phyloP scores from a whole-genome alignment of 1,140 invertebrate genomes.

The Solenopsis fugax region DNA sequence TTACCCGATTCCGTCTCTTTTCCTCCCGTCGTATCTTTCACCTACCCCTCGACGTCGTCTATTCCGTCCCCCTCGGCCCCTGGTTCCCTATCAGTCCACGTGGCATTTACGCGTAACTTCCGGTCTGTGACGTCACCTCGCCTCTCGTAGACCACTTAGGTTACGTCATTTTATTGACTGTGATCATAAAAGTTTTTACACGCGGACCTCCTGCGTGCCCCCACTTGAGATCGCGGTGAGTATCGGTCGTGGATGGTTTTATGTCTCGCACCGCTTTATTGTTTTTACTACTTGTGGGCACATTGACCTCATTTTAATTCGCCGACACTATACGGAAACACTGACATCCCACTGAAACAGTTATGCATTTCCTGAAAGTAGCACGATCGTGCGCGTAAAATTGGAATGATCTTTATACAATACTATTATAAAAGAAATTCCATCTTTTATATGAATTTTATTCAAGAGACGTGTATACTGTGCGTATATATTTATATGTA shows the following conservation, averaged over 20 bases:
- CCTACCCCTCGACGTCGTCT: constrained; percentile 42
- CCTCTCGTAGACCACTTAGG: constrained; percentile 79
- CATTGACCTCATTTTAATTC: constrained; percentile 63
- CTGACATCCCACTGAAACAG: background rate
- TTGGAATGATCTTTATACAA: background rate
- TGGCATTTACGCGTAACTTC: constrained; percentile 83
- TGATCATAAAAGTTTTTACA: constrained; percentile 86
- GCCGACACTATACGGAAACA: constrained; percentile 15
- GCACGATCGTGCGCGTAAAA: background rate
- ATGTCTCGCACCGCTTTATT: constrained; percentile 69
- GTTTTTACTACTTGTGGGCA: constrained; percentile 58
- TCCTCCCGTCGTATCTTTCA: constrained; percentile 55
- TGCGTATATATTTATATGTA: background rate
- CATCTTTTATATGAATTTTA: background rate
- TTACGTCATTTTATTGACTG: constrained; percentile 87
- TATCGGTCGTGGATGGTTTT: constrained; percentile 71
- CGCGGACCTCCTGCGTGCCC: constrained; percentile 78
- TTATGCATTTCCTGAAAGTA: background rate
- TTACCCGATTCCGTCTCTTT: constrained; percentile 50
- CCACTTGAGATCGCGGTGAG: constrained; percentile 66
- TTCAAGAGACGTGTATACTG: background rate
- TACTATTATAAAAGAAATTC: background rate
- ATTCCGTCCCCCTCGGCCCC: constrained; percentile 6
- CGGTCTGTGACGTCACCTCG: constrained; percentile 81
- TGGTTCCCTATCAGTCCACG: constrained; percentile 72